Conservation (phyloP, 2,888 invertebrate genomes). For the Penaeus monodon region DNA sequence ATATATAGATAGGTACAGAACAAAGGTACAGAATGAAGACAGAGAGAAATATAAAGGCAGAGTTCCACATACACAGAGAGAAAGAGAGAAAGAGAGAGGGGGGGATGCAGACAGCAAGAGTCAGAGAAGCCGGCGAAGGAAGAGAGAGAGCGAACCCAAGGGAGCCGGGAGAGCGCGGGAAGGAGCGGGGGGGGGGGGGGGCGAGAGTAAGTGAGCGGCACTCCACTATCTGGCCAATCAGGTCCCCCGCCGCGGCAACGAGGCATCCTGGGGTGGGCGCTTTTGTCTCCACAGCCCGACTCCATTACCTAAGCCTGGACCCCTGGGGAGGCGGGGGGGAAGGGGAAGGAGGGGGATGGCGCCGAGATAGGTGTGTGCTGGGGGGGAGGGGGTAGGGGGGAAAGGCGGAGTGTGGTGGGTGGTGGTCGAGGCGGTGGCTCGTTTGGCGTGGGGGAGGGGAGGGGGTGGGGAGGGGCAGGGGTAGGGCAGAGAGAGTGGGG, state of each 20-base stretch:
- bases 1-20: no score
- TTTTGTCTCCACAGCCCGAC: slow-evolving; percentile 54
- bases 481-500: no score
- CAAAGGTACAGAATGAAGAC: no score
- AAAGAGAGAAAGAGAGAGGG: neutral
- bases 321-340: slow-evolving; percentile 21
- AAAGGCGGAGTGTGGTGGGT: no score
- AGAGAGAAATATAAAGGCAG: no score
- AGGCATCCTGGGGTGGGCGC: slow-evolving; percentile 33
- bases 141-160: neutral
- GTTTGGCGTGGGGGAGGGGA: no score
- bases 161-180: neutral
- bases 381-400: no score
- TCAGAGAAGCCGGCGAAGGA: neutral
- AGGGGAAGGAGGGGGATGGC: neutral
- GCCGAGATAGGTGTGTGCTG: no score
- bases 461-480: no score
- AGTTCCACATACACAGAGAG: neutral
- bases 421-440: no score
- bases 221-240: slow-evolving; percentile 39
- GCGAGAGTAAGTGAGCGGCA: slow-evolving; percentile 52
- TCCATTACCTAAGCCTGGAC: slow-evolving; percentile 43
- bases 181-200: neutral
- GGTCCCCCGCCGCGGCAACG: slow-evolving; percentile 47
- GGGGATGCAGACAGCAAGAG: neutral